Conservation (phyloP, 2,888 invertebrate species). For the Allophyes oxyacanthae region DNA sequence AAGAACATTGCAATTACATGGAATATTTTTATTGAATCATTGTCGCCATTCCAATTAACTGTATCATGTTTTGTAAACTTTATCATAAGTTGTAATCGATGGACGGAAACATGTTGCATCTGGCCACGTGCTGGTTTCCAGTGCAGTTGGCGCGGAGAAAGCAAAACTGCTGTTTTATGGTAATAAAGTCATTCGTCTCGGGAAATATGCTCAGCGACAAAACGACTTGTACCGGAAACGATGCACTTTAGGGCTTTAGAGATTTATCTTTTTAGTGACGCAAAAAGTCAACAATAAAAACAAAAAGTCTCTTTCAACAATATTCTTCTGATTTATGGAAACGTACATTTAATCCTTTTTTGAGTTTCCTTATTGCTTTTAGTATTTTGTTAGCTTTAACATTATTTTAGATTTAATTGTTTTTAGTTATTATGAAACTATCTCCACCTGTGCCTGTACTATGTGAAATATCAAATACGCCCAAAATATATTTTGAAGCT, state of each 20-base stretch:
- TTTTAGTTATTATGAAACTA: no score
- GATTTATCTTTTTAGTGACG: conserved; percentile 71
- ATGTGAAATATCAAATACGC: no score
- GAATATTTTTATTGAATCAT: conserved; percentile 36
- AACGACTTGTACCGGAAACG: conserved; percentile 87
- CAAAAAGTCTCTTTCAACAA: neutral
- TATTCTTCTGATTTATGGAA: no score
- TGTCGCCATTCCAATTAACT: conserved; percentile 41
- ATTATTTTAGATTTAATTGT: no score
- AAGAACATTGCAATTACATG: conserved; percentile 25
- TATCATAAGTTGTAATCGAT: conserved; percentile 48
- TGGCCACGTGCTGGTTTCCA: conserved; percentile 74
- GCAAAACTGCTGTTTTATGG: conserved; percentile 86
- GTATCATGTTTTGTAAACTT: conserved; percentile 36
- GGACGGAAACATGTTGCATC: conserved; percentile 55
- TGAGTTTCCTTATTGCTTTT: no score
- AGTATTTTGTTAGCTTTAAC: no score
- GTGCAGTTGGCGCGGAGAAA: conserved; percentile 68
- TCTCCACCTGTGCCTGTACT: no score
- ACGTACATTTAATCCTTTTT: no score
- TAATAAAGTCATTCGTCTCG: conserved; percentile 79
- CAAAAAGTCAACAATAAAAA: conserved; percentile 49
- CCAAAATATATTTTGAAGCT: neutral
- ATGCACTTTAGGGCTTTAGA: conserved; percentile 71
- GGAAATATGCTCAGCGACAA: conserved; percentile 83